phyloP scores from a whole-genome alignment of 1,140 invertebrate genomes.

The Drosophila kohkoa region DNA sequence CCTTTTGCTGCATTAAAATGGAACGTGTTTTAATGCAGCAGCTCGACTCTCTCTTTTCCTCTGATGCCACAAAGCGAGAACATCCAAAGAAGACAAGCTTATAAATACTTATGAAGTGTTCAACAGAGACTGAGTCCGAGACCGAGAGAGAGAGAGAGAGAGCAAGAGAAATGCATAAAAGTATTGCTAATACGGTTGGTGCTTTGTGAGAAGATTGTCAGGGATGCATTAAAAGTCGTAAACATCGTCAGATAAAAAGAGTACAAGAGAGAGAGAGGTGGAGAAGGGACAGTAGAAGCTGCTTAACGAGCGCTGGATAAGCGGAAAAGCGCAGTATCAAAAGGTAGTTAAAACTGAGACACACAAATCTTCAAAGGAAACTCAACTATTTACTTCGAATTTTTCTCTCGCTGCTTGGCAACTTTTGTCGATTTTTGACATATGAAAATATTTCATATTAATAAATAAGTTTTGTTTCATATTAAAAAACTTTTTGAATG shows the following conservation, averaged over 20 bases:
- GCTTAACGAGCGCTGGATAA: constrained; percentile 22
- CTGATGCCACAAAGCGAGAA: constrained; percentile 21
- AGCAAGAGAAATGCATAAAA: constrained; percentile 34
- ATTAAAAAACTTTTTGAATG: too few species aligned
- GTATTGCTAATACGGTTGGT: constrained; percentile 47
- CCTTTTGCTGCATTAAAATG: constrained; percentile 57
- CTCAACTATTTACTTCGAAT: background rate
- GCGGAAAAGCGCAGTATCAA: constrained; percentile 5
- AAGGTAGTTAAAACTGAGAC: background rate
- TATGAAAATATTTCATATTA: too few species aligned
- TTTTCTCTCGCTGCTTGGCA: background rate
- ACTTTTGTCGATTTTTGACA: background rate
- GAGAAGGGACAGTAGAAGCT: background rate
- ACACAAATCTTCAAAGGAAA: background rate
- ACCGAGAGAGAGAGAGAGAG: background rate
- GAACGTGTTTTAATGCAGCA: constrained; percentile 49
- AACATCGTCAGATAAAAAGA: background rate
- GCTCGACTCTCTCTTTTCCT: background rate
- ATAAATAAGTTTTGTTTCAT: too few species aligned
- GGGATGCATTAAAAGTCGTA: constrained; percentile 24
- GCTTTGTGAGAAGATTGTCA: constrained; percentile 40
- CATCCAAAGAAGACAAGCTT: constrained; percentile 38
- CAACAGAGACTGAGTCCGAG: constrained; percentile 10
- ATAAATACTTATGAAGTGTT: constrained; percentile 58
- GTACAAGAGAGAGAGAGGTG: background rate